Conservation (phyloP, 2,797 vertebrate genomes). For the Micropoecilia bifurca region DNA sequence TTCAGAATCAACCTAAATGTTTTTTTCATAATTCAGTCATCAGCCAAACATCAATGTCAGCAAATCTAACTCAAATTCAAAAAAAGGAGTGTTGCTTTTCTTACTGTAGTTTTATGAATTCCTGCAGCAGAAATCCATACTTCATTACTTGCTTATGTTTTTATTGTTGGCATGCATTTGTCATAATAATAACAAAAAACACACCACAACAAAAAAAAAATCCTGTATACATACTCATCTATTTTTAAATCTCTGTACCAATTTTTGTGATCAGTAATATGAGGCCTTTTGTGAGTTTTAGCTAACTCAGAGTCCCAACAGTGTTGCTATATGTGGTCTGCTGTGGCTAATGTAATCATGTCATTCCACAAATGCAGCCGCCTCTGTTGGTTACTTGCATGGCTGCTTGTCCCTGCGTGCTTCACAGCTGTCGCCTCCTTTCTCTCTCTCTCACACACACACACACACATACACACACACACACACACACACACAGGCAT, state of each 20-base stretch:
- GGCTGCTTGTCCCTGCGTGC: constrained; percentile 44
- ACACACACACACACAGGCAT: neutral
- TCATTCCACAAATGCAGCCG: constrained; percentile 28
- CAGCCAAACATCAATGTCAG: neutral
- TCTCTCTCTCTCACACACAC: neutral
- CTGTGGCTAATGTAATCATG: constrained; percentile 16
- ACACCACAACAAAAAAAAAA: neutral
- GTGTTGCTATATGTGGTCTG: neutral
- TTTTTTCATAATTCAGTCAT: neutral
- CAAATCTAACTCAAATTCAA: neutral
- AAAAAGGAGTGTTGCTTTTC: neutral
- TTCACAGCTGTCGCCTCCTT: constrained; percentile 26
- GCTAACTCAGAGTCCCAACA: neutral
- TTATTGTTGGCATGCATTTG: neutral
- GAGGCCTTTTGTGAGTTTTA: neutral
- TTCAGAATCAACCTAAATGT: neutral
- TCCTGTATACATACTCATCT: neutral
- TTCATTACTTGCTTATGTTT: neutral
- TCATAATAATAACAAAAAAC: neutral
- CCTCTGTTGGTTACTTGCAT: constrained; percentile 27
- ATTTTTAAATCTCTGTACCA: neutral
- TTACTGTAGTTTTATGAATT: neutral
- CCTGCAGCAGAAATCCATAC: neutral
- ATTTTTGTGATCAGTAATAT: neutral
- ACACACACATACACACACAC: neutral